phyloP scores from a whole-genome alignment of 1,140 invertebrate genomes.

The Panonychus citri region DNA sequence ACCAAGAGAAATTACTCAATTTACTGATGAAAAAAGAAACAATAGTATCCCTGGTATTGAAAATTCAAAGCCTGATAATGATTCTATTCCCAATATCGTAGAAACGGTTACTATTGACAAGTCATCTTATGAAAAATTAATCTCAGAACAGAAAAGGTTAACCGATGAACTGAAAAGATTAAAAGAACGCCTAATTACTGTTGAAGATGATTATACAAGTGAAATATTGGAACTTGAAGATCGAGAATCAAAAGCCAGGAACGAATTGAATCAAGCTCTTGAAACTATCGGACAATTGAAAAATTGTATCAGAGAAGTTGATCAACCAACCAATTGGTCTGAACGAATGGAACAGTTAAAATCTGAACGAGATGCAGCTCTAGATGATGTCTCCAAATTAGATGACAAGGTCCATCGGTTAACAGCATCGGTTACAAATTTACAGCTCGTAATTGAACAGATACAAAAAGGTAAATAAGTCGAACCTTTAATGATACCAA shows the following conservation, averaged over 20 bases:
- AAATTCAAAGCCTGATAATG: too few relatives aligned
- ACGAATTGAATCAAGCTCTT: conserved; percentile 28
- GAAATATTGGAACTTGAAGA: conserved; percentile 54
- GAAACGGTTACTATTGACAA: too few relatives aligned
- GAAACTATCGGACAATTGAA: not conserved
- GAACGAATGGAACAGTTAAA: conserved; percentile 62
- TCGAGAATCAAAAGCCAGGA: conserved; percentile 41
- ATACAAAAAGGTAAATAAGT: conserved; percentile 71
- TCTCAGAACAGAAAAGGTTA: conserved; percentile 6
- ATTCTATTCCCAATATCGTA: too few relatives aligned
- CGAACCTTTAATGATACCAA: too few relatives aligned
- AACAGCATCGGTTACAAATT: conserved; percentile 47
- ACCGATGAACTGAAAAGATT: conserved; percentile 46
- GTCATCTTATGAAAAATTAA: too few relatives aligned
- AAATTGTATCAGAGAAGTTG: not conserved
- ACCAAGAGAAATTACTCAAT: too few relatives aligned
- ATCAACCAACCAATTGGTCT: conserved; percentile 22
- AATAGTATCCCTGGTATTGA: too few relatives aligned
- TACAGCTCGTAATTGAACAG: conserved; percentile 71
- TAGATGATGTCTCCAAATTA: conserved; percentile 38
- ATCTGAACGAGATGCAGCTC: conserved; percentile 52
- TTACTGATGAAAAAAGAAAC: too few relatives aligned
- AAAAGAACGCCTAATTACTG: conserved; percentile 50
- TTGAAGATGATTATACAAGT: conserved; percentile 63
- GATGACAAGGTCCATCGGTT: conserved; percentile 54